A percentile compares a stretch with the other conserved stretches of the same genome.
phyloP scores from a whole-genome alignment of 2,113 vertebrate genomes.

The Ptychochromis oligacanthus region DNA sequence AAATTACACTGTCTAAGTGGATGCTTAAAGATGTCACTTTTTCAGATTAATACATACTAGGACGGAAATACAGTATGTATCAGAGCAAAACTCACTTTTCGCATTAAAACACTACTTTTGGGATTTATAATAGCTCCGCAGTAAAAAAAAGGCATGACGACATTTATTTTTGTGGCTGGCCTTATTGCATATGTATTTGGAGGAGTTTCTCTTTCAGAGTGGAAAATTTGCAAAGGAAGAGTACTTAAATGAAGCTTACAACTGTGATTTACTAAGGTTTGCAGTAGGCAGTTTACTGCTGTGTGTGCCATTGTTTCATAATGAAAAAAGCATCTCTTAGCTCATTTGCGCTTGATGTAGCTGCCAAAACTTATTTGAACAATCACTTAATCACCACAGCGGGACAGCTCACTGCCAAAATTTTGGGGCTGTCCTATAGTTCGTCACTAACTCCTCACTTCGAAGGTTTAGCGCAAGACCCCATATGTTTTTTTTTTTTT shows the following conservation, averaged over 20 bases:
- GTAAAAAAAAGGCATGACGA: neutral
- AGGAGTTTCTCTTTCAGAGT: conserved; percentile 5
- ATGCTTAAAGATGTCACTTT: neutral
- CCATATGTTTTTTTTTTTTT: neutral
- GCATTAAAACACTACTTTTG: neutral
- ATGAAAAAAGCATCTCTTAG: neutral
- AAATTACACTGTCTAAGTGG: neutral
- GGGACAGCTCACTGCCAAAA: neutral
- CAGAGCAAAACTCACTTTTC: neutral
- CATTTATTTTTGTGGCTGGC: conserved; percentile 1
- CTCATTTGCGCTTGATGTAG: neutral
- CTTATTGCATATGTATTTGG: neutral
- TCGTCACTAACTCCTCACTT: neutral
- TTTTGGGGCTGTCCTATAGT: neutral
- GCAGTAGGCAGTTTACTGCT: neutral
- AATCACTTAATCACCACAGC: neutral
- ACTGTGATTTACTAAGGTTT: conserved; percentile 10
- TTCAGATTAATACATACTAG: conserved; percentile 6
- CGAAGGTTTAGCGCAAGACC: neutral
- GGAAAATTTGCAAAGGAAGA: neutral
- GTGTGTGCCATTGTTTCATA: conserved; percentile 4
- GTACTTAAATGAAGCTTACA: neutral
- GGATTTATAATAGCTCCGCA: neutral
- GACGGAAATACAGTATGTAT: neutral
- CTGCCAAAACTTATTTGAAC: conserved; percentile 1